Base-by-base conservation (phyloP, 1,140 invertebrate genomes). In the Pseudobourletiella spinata region DNA sequence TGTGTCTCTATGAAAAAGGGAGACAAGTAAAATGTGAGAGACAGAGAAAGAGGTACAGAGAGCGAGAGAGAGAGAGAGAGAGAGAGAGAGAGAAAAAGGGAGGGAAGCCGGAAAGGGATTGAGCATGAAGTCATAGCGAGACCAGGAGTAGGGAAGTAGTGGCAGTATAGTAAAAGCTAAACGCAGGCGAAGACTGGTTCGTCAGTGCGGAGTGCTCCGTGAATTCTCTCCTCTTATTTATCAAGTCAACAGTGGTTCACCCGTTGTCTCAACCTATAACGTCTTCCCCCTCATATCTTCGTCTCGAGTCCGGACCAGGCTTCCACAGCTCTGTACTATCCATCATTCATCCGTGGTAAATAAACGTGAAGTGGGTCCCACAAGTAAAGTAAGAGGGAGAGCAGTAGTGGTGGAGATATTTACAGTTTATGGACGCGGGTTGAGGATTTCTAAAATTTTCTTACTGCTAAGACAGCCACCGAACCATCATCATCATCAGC, bases 211-310 rank as follows among this genome's bases (percentile, higher is more conserved):
- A 48, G 44, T 22, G 6, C 20, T 48, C n/a, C n/a, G n/a, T n/a
- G n/a, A n/a, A 15, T 22, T 11, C 18, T 48, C 28, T 54, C 50
- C 14, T 54, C 22, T 54, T 54, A 54, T 54, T 54, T 54, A 28
- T 54, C 11, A 6, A 54, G 50, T 54, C 24, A 54, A 30, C 24
- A 54, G 6, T 54, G 14, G 24, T 11, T 26, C 3, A 15, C 22
- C 50, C 50, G 50, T 54, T 26, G 20, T 48, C 32, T 48, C 44
- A 6, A 14, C 50, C 28, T 28, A 11, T 54, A 28, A 26, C 6
- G 25, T 26, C 14, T 22, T 30, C 25, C 25, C 6, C 50, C 25
- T 30, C 14, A 48, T 25, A 20, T 48, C 6, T 48, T 48, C 24
- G 18, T 48, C 46, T 48, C 24, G 11, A 11, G 46, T 25, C n/a